A percentile compares a stretch with the other conserved stretches of the same genome.
These are phyloP conservation scores for Buathra laborator DNA, from an alignment of 2,888 invertebrate genomes.

Conservation along the genomic window DNA sequence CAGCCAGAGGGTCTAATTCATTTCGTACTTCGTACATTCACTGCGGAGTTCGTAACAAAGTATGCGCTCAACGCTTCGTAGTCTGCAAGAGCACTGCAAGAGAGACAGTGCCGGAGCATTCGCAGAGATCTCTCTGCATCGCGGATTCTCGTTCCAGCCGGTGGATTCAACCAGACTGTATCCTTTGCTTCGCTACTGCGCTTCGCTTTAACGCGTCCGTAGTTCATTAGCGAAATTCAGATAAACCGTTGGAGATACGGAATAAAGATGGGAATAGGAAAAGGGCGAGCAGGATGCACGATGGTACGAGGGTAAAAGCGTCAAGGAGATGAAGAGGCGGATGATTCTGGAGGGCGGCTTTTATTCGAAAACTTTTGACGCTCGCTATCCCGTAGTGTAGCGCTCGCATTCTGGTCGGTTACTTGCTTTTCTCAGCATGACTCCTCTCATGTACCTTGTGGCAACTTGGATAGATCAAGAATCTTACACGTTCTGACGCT, in stretches of 20 bases:
- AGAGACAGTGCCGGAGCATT: not conserved
- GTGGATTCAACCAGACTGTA: constrained; percentile 57
- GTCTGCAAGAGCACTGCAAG: constrained; percentile 1
- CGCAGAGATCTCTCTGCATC: not conserved
- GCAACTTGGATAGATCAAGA: constrained; percentile 37
- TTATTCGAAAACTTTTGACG: constrained; percentile 73
- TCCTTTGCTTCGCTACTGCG: constrained; percentile 51
- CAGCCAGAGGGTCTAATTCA: constrained; percentile 16
- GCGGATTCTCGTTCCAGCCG: constrained; percentile 36
- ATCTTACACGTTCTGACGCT: constrained; percentile 39
- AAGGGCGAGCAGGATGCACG: constrained; percentile 12
- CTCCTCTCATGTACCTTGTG: constrained; percentile 14
- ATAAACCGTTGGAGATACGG: constrained; percentile 72
- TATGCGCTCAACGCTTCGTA: constrained; percentile 15
- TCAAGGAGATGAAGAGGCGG: constrained; percentile 39
- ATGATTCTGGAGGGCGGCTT: constrained; percentile 51
- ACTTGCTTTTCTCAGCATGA: constrained; percentile 35
- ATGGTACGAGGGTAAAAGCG: constrained; percentile 17
- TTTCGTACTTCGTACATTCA: constrained; percentile 8
- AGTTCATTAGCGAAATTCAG: constrained; percentile 78
- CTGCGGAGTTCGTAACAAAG: constrained; percentile 48
- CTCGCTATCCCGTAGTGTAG: constrained; percentile 12
- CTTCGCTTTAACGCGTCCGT: constrained; percentile 70
- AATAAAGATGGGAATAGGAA: constrained; percentile 73
- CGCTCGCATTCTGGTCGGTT: constrained; percentile 8